phyloP scores from a whole-genome alignment of 2,797 vertebrate species.

The Heliangelus exortis region DNA sequence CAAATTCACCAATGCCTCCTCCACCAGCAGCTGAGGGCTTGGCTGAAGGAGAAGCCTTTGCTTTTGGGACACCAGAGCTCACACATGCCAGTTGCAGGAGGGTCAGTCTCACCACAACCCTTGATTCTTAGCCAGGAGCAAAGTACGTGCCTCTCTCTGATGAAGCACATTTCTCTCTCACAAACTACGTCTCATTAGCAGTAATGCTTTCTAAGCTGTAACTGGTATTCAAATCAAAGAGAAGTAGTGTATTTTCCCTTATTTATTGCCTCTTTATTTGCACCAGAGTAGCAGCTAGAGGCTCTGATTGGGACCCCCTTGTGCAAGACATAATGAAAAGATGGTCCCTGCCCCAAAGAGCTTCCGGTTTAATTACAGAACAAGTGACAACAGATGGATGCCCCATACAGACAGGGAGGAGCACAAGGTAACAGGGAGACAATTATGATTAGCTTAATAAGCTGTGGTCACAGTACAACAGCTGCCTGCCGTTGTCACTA shows the following conservation, averaged over 20 bases:
- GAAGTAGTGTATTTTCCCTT: constrained; percentile 30
- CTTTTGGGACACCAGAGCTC: accelerated
- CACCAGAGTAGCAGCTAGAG: constrained; percentile 32
- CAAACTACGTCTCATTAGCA: background rate
- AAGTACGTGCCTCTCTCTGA: accelerated
- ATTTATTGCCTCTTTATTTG: constrained; percentile 59
- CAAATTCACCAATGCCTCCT: background rate
- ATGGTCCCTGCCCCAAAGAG: constrained; percentile 60
- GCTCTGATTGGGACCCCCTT: constrained; percentile 47
- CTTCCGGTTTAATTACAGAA: constrained; percentile 60
- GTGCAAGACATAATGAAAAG: constrained; percentile 51
- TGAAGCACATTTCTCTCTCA: background rate
- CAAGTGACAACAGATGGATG: constrained; percentile 68
- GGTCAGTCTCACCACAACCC: accelerated
- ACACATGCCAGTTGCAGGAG: background rate
- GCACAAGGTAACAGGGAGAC: constrained; percentile 65
- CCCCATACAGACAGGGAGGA: constrained; percentile 62
- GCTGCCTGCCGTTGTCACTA: constrained; percentile 70
- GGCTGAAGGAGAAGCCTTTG: background rate
- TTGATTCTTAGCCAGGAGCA: background rate
- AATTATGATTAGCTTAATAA: constrained; percentile 73
- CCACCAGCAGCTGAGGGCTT: accelerated
- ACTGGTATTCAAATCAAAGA: constrained; percentile 18
- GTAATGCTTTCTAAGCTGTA: constrained; percentile 12
- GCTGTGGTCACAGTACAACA: constrained; percentile 38